Conservation (phyloP, 1,140 invertebrate genomes). For the Antheraea mylitta region DNA sequence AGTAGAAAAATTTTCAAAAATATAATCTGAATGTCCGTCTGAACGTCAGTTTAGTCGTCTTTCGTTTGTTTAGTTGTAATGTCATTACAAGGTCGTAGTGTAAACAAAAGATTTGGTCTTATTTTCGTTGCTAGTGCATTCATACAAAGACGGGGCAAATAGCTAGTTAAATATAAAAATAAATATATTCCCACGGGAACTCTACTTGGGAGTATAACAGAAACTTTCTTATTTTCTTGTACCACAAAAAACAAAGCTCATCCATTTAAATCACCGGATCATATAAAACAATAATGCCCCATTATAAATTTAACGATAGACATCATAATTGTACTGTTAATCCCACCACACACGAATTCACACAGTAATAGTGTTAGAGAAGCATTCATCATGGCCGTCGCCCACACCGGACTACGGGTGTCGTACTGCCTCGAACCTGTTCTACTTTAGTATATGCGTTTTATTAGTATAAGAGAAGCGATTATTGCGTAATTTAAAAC, state of each 20-base stretch:
- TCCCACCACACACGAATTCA: background rate
- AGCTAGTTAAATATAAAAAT: background rate
- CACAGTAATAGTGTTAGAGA: background rate
- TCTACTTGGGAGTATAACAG: background rate
- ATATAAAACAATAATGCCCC: background rate
- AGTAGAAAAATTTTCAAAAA: no score
- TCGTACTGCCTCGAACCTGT: background rate
- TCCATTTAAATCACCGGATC: background rate
- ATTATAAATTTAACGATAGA: conserved; percentile 5
- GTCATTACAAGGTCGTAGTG: no score
- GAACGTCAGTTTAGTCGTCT: no score
- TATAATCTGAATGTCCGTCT: no score
- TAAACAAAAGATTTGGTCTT: no score
- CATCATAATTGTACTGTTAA: conserved; percentile 3
- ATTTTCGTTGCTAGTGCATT: no score
- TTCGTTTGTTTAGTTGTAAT: no score
- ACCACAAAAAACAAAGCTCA: background rate
- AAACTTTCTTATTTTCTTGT: background rate
- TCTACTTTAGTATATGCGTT: background rate
- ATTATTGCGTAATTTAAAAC: background rate
- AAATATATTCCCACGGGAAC: background rate
- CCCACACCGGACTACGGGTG: background rate
- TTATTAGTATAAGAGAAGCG: background rate
- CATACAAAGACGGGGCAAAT: no score
- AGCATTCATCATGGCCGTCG: background rate